Conservation (phyloP, 30 jellyfish, hydroid and myxozoan species). For the Hydra vulgaris region DNA sequence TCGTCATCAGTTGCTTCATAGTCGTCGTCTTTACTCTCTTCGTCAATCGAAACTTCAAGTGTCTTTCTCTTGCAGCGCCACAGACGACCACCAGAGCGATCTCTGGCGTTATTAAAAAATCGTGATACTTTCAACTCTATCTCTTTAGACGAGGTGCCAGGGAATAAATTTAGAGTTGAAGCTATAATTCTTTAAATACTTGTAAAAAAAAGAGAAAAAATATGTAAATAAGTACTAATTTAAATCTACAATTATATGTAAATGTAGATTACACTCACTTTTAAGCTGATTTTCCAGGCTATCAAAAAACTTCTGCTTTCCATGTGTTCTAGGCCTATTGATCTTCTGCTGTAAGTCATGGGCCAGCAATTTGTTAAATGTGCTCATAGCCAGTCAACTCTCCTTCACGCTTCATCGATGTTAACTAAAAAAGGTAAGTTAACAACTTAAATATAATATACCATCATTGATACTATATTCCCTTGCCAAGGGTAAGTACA, state of each 20-base stretch:
- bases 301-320: too few relatives aligned
- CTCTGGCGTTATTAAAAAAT: neutral
- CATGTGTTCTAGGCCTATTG: too few relatives aligned
- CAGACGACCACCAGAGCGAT: neutral
- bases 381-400: too few relatives aligned
- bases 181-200: neutral
- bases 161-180: neutral
- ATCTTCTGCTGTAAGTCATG: too few relatives aligned
- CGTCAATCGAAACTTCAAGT: neutral
- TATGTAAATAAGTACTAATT: neutral
- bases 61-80: neutral
- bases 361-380: too few relatives aligned
- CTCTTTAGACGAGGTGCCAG: neutral
- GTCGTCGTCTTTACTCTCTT: neutral
- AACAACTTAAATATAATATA: too few relatives aligned
- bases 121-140: neutral
- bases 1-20: neutral
- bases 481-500: neutral
- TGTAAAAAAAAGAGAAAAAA: too few relatives aligned
- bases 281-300: too few relatives aligned
- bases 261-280: too few relatives aligned
- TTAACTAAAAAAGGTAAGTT: neutral
- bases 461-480: neutral
- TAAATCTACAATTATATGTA: neutral
- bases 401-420: neutral